These are phyloP conservation scores for Cygnus buccinator DNA, from an alignment of 2,113 vertebrate species.

Conservation along the genomic window DNA sequence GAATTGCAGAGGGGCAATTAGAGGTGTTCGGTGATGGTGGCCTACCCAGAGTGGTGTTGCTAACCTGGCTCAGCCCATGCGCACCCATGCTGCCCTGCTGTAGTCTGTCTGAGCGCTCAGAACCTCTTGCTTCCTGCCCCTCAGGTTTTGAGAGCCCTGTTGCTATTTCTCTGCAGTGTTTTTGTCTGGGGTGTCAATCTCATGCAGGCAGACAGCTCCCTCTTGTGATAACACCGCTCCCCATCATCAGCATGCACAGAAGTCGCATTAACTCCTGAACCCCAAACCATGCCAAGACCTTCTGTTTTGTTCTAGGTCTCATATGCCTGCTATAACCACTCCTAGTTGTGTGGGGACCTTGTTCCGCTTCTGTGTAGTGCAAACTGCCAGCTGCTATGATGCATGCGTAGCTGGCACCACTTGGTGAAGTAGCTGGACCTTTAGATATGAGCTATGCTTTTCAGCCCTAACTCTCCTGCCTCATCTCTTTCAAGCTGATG, in stretches of 20 bases:
- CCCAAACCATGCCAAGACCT: background rate
- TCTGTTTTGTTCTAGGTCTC: background rate
- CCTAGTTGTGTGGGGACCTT: background rate
- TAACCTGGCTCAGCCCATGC: background rate
- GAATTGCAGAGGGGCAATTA: background rate
- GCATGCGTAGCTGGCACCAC: background rate
- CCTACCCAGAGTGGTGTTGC: background rate
- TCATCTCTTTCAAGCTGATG: background rate
- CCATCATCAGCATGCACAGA: background rate
- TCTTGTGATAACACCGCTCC: slow-evolving; percentile 51
- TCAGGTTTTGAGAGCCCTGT: background rate
- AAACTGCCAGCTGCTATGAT: background rate
- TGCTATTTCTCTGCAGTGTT: background rate
- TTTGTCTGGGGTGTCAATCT: slow-evolving; percentile 26
- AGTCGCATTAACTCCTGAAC: background rate
- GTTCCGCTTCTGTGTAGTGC: rapidly evolving
- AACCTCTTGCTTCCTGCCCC: background rate
- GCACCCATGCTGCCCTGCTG: background rate
- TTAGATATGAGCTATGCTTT: background rate
- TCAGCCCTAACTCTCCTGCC: background rate
- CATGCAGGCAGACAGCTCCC: slow-evolving; percentile 36
- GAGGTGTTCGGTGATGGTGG: background rate
- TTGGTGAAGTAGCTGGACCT: background rate
- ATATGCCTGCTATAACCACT: background rate
- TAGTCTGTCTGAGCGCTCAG: background rate